These are phyloP conservation scores for Novumbra hubbsi DNA, from an alignment of 2,797 vertebrate species.

Conservation along the genomic window DNA sequence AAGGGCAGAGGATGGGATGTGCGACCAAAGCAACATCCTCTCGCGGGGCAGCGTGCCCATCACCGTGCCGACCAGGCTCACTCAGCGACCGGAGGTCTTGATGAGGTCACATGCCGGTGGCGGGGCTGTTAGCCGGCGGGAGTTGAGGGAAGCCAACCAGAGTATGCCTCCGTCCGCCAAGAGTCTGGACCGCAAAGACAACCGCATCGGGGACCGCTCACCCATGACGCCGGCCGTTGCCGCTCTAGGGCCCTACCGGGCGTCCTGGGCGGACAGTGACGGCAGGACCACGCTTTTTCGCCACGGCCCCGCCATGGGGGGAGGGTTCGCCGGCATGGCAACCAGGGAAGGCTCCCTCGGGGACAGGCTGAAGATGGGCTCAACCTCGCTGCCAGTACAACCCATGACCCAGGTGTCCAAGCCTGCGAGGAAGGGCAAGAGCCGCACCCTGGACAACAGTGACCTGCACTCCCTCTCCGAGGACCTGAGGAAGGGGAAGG, in stretches of 20 bases:
- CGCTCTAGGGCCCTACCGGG: slow-evolving; percentile 77
- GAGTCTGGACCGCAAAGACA: slow-evolving; percentile 71
- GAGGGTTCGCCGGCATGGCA: slow-evolving; percentile 71
- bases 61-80: slow-evolving; percentile 56
- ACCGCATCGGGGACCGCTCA: slow-evolving; percentile 64
- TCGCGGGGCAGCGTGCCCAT: slow-evolving; percentile 65
- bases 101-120: slow-evolving; percentile 67
- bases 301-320: slow-evolving; percentile 66
- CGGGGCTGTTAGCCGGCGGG: slow-evolving; percentile 61
- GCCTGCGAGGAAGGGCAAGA: slow-evolving; percentile 83
- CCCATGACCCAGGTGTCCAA: slow-evolving; percentile 52
- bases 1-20: slow-evolving; percentile 65
- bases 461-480: slow-evolving; percentile 81
- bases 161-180: slow-evolving; percentile 62
- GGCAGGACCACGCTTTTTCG: slow-evolving; percentile 71
- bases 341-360: slow-evolving; percentile 71
- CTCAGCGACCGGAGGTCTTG: slow-evolving; percentile 66
- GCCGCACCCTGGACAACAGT: slow-evolving; percentile 91
- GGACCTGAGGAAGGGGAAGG: slow-evolving; percentile 67
- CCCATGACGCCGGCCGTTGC: slow-evolving; percentile 62
- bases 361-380: slow-evolving; percentile 69
- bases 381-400: slow-evolving; percentile 65
- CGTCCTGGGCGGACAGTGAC: slow-evolving; percentile 91
- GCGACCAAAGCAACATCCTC: slow-evolving; percentile 53
- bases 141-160: slow-evolving; percentile 66